A percentile compares a stretch with the other conserved stretches of the same genome.
These are phyloP conservation scores for Plemyria rubiginata DNA, from an alignment of 2,888 invertebrate genomes.

Conservation along the genomic window DNA sequence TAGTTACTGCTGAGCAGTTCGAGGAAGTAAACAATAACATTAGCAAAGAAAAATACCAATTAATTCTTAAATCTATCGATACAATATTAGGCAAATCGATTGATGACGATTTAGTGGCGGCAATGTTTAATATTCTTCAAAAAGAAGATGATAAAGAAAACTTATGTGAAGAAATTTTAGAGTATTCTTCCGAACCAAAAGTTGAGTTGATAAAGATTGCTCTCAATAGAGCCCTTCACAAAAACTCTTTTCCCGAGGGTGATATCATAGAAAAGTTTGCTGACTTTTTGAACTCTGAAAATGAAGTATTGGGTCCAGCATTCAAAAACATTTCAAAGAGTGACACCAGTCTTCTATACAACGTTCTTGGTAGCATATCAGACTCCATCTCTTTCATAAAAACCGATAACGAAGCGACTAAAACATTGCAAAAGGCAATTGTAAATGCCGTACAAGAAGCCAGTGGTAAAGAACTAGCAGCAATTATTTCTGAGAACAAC, in stretches of 20 bases:
- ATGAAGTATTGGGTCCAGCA: slow-evolving; percentile 85
- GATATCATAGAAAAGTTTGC: slow-evolving; percentile 87
- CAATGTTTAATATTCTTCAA: slow-evolving; percentile 79
- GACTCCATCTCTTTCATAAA: slow-evolving; percentile 85
- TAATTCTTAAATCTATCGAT: slow-evolving; percentile 80
- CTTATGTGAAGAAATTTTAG: slow-evolving; percentile 78
- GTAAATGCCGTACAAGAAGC: slow-evolving; percentile 87
- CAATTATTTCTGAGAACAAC: slow-evolving; percentile 79
- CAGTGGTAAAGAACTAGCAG: slow-evolving; percentile 84
- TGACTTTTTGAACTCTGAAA: slow-evolving; percentile 86
- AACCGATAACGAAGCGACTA: slow-evolving; percentile 87
- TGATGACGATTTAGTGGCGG: slow-evolving; percentile 76
- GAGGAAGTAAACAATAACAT: slow-evolving; percentile 80
- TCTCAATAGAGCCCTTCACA: slow-evolving; percentile 71
- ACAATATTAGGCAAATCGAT: slow-evolving; percentile 79
- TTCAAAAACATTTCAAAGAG: slow-evolving; percentile 87
- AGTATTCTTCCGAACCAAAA: slow-evolving; percentile 84
- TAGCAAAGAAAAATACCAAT: slow-evolving; percentile 78
- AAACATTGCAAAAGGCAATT: slow-evolving; percentile 88
- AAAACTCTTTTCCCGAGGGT: slow-evolving; percentile 80
- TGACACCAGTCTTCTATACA: slow-evolving; percentile 85
- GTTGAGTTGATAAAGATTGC: slow-evolving; percentile 86
- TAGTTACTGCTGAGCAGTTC: slow-evolving; percentile 80
- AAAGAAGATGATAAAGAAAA: slow-evolving; percentile 79
- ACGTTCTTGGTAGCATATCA: slow-evolving; percentile 86